Conservation (phyloP, 2,888 invertebrate genomes). For the Vanessa cardui region DNA sequence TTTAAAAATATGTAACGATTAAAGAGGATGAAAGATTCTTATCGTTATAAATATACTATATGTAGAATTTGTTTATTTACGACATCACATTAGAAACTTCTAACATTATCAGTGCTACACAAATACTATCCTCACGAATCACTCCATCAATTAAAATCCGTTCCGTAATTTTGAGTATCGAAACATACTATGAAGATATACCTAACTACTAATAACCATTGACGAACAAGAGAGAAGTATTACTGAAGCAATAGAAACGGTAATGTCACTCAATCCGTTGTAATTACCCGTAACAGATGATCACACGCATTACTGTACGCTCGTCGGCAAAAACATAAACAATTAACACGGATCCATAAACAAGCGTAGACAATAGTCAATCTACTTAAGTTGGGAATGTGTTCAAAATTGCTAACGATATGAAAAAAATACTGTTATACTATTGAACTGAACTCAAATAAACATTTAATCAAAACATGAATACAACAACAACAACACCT, state of each 20-base stretch:
- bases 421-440: slow-evolving; percentile 9
- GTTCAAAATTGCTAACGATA: slow-evolving; percentile 6
- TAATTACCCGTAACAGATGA: slow-evolving; percentile 27
- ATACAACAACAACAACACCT: too few species aligned
- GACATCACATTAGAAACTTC: too few species aligned
- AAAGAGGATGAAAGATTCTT: too few species aligned
- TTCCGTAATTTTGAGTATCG: too few species aligned
- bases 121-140: too few species aligned
- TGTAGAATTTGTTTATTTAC: too few species aligned
- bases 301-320: slow-evolving; percentile 27
- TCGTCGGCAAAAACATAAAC: slow-evolving; percentile 10
- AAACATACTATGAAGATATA: too few species aligned
- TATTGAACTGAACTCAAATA: background rate
- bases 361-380: slow-evolving; percentile 22
- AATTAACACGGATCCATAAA: slow-evolving; percentile 12
- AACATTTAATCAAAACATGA: slow-evolving; percentile 6
- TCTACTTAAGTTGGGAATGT: slow-evolving; percentile 4
- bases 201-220: background rate
- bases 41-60: too few species aligned
- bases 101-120: too few species aligned
- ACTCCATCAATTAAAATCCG: too few species aligned
- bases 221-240: background rate
- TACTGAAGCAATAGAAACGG: slow-evolving; percentile 15
- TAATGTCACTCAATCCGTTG: slow-evolving; percentile 22
- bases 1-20: too few species aligned